A percentile compares a stretch with the other conserved stretches of the same genome.
phyloP scores from a whole-genome alignment of 2,888 invertebrate genomes.

The Nesidiocoris tenuis region DNA sequence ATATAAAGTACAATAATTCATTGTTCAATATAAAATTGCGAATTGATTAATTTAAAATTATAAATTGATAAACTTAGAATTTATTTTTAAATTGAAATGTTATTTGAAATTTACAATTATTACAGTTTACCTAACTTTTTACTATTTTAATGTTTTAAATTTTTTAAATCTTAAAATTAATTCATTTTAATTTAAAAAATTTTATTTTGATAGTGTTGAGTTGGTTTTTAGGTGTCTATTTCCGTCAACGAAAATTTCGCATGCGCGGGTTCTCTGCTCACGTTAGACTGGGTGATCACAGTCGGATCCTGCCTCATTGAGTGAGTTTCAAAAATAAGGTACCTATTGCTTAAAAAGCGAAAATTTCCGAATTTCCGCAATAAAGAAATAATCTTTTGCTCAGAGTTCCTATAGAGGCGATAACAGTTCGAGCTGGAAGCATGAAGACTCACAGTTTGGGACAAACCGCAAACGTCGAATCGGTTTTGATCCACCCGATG shows the following conservation, averaged over 20 bases:
- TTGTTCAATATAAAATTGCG: no score
- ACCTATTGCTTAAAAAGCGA: neutral
- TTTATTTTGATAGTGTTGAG: neutral
- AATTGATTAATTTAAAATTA: no score
- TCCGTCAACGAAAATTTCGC: conserved; percentile 4
- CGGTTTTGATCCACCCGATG: conserved; percentile 2
- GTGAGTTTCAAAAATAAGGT: conserved; percentile 8
- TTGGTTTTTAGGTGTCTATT: conserved; percentile 24
- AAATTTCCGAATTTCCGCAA: neutral
- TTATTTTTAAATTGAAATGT: no score
- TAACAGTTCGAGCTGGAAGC: conserved; percentile 32
- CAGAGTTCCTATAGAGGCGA: conserved; percentile 7
- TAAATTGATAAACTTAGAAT: no score
- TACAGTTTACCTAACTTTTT: neutral
- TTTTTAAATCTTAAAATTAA: neutral
- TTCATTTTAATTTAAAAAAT: neutral
- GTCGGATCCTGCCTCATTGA: conserved; percentile 25
- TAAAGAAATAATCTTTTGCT: neutral
- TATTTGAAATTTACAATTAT: no score
- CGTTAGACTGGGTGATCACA: conserved; percentile 14
- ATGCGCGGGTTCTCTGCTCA: conserved; percentile 23
- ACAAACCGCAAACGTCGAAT: neutral
- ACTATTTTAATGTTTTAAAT: neutral
- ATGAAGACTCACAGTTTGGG: conserved; percentile 1
- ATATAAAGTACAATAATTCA: no score